phyloP scores from a whole-genome alignment of 2,888 invertebrate genomes.

The Oxycera nigricornis region DNA sequence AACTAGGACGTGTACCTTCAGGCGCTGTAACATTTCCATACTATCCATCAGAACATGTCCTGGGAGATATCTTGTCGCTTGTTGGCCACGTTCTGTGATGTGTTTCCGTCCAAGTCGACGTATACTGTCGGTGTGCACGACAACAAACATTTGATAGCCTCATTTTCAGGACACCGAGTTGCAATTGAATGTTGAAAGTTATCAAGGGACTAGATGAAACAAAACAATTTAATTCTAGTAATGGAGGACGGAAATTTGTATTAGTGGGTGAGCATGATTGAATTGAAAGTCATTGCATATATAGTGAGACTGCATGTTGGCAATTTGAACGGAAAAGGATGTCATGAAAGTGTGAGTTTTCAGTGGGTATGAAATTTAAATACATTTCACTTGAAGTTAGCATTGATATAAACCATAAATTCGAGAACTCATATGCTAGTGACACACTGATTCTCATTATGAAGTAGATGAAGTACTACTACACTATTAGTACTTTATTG shows the following conservation, averaged over 20 bases:
- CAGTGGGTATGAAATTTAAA: too few relatives aligned
- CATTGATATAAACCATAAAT: too few relatives aligned
- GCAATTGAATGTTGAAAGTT: background rate
- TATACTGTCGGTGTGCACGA: background rate
- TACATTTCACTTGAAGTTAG: too few relatives aligned
- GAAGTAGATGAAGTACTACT: too few relatives aligned
- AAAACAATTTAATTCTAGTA: constrained; percentile 24
- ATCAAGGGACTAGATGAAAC: background rate
- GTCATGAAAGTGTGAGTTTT: too few relatives aligned
- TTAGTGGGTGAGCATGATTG: background rate
- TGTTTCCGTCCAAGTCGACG: background rate
- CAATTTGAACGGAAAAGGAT: too few relatives aligned
- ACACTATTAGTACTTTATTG: too few relatives aligned
- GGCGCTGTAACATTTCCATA: background rate
- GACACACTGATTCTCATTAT: too few relatives aligned
- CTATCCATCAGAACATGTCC: background rate
- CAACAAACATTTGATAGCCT: constrained; percentile 24
- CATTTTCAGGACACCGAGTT: background rate
- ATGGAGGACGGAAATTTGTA: constrained; percentile 4
- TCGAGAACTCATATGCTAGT: too few relatives aligned
- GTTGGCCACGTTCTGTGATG: background rate
- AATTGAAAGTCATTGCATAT: too few relatives aligned
- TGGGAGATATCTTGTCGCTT: background rate
- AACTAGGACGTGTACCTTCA: background rate
- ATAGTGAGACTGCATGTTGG: too few relatives aligned